Percentiles rank a stretch among this genome's conserved stretches.
Conservation (phyloP, 2,888 invertebrate species). For the Folsomia candida region DNA sequence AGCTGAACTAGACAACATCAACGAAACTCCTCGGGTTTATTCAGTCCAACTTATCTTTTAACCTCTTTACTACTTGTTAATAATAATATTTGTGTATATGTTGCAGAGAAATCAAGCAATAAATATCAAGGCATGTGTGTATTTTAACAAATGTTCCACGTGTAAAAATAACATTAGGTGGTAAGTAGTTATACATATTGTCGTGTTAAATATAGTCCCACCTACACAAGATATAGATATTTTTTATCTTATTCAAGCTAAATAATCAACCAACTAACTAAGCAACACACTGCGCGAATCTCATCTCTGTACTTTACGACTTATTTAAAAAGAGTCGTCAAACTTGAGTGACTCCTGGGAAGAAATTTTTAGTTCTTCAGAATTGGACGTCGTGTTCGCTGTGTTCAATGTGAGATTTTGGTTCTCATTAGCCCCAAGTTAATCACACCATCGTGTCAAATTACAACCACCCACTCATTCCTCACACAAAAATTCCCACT, state of each 20-base stretch:
- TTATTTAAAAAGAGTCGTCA: slow-evolving; percentile 27
- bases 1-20: background rate
- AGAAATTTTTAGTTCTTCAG: no score
- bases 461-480: slow-evolving; percentile 36
- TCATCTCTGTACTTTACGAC: background rate
- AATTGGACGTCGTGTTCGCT: slow-evolving; percentile 28
- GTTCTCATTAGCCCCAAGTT: slow-evolving; percentile 49
- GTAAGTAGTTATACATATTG: no score
- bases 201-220: no score
- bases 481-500: background rate
- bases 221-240: no score
- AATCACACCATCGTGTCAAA: slow-evolving; percentile 51
- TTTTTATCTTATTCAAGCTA: no score
- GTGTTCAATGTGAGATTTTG: slow-evolving; percentile 38
- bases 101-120: background rate
- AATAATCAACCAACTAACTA: no score
- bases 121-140: no score
- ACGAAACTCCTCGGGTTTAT: background rate
- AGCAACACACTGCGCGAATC: no score
- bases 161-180: no score
- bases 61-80: background rate
- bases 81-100: no score
- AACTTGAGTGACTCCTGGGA: slow-evolving; percentile 47
- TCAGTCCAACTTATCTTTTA: background rate
- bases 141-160: no score